Base-by-base conservation (phyloP, 2,113 vertebrate species). In the Microcebus tavaratra region DNA sequence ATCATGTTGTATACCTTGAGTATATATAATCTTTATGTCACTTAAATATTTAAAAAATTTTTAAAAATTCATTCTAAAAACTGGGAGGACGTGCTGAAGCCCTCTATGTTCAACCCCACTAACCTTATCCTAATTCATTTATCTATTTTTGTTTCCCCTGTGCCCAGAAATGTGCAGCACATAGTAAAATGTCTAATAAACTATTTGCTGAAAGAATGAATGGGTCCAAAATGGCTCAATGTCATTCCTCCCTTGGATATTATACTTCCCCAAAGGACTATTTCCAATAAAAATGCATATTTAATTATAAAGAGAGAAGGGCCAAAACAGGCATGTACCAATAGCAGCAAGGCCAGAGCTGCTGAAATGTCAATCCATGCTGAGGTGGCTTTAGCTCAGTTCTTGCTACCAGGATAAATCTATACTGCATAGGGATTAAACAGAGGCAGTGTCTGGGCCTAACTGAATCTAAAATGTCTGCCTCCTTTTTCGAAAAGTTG, bases 181-280 rank as follows among this genome's bases (percentile, higher is more conserved):
- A 75, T 13, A 63, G 42, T 45, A 91, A 90, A 92, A 94, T n/a
- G 3, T 9, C n/a, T 42, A 91, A 15, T 53, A 84, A 88, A 84
- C 50, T 57, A 88, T 15, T n/a, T 94, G 15, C 14, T 92, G 45
- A 68, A 92, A 83, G 89, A 96, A 94, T 50, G 0, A 94, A 73
- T 31, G 88, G n/a, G 1, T 61, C 83, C 53, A 55, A 89, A 91
- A 55, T 63, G 25, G 17, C 61, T 90, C 72, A 45, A 1, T 45
- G 21, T 50, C 50, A 84, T 20, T 88, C 1, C 23, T 93, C 29
- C 68, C 78, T 84, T 94, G 73, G 55, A 83, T 80, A 36, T 73
- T 75, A 76, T 17, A 65, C 36, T 82, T 91, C 42, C 79, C 59
- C n/a, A 55, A 80, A 73, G 6, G 18, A 36, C 36, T 90, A 25